Evolutionary conservation across 2,888 invertebrate genomes (phyloP).

Genomic region (Trypoxylon attenuatum): DNA sequence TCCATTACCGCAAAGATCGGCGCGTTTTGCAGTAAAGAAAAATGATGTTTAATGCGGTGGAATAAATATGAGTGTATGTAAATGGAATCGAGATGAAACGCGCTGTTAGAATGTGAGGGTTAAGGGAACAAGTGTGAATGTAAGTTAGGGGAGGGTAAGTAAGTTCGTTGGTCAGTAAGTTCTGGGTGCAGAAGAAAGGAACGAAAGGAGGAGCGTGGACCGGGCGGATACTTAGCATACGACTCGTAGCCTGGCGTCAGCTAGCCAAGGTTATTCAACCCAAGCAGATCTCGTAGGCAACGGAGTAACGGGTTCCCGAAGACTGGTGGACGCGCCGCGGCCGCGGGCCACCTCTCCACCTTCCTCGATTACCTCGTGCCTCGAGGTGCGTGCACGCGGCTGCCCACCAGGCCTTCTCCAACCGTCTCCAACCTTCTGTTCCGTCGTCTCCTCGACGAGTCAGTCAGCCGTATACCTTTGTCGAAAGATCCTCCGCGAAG

Average conservation of each 20-base stretch:
- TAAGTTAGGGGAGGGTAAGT: no score
- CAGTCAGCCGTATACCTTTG: conserved; percentile 72
- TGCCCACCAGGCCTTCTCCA: conserved; percentile 35
- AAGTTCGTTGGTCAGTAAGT: no score
- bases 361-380: conserved; percentile 44
- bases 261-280: conserved; percentile 71
- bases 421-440: conserved; percentile 6
- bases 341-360: conserved; percentile 44
- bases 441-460: conserved; percentile 39
- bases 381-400: conserved; percentile 41
- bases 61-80: no score
- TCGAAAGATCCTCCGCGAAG: conserved; percentile 68
- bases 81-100: no score
- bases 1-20: no score
- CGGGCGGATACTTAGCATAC: conserved; percentile 40
- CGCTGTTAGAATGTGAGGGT: no score
- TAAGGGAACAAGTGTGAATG: no score
- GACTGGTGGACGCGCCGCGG: conserved; percentile 48
- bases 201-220: conserved; percentile 34
- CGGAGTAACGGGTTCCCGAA: conserved; percentile 67
- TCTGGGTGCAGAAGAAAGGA: no score
- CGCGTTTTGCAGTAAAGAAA: no score
- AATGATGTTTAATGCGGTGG: no score
- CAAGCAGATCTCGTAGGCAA: conserved; percentile 56
- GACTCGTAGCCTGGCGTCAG: conserved; percentile 1